Evolutionary conservation across 2,888 invertebrate genomes (phyloP), one percentile per base, ranked within the genome.

Genomic region (Phortica okadai): DNA sequence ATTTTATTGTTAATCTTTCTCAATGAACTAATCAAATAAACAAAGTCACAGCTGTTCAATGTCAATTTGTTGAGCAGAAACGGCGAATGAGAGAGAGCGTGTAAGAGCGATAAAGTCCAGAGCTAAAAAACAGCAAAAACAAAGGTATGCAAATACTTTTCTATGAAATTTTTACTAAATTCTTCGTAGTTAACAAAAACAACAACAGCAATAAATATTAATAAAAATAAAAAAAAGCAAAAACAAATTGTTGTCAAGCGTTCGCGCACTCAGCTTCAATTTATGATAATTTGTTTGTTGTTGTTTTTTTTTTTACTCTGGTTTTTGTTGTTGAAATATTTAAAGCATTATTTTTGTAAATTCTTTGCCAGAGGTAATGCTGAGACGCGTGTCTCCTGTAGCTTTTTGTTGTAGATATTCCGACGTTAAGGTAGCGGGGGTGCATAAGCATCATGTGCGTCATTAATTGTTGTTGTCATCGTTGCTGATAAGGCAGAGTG

Each of bases 21-120:
- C 70, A 54, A 33, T 54, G 54, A 54, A 72, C 70, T 72, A 72
- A 72, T 56, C 70, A 72, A 72, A 72, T 72, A 72, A 70, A 70
- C 50, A 70, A 70, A 70, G 50, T 42, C n/a, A 67, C 67, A 67
- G 67, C 67, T 67, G 67, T 42, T 67, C 7, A 67, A 42, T 64
- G 64, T 0, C 6, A 2, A 21, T 2, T 59, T 16, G n/a, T 16
- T n/a, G 16, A 59, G 50, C 50, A 14, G 2, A 59, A 59, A n/a
- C 11, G 54, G 59, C 11, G 54, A 54, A n/a, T 54, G 54, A 5
- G 54, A 54, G n/a, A 7, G 25, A 62, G 62, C 16, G 21, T 21
- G 21, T 21, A 21, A 0, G 64, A 58, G 58, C 41, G 14, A 64
- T 25, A 64, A 7, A 25, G 21, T 21, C 21, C 21, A 21, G 0